Percentiles rank a stretch among this genome's conserved stretches.
Evolutionary conservation across 2,113 vertebrate genomes (phyloP).

Genomic region (Eonycteris spelaea): DNA sequence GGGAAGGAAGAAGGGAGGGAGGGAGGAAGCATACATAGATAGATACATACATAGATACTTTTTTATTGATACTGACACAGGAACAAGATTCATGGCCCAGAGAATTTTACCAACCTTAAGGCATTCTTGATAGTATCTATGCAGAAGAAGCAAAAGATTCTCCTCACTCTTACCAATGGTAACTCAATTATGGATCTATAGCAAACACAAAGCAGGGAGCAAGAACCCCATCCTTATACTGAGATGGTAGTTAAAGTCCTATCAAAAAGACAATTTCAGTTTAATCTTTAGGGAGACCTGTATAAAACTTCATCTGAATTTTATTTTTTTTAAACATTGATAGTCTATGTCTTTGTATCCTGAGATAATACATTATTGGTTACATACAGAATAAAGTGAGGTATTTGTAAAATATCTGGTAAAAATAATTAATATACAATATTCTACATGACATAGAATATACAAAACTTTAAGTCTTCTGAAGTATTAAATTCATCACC

Average conservation of each 20-base stretch:
- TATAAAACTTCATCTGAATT: neutral
- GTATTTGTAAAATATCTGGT: conserved; percentile 74
- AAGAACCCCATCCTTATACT: neutral
- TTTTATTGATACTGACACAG: neutral
- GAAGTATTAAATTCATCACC: conserved; percentile 58
- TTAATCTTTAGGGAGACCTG: neutral
- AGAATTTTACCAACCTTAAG: neutral
- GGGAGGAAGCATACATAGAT: neutral
- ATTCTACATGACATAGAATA: conserved; percentile 73
- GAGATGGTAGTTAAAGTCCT: neutral
- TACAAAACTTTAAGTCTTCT: conserved; percentile 48
- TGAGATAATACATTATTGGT: conserved; percentile 73
- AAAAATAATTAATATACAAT: conserved; percentile 73
- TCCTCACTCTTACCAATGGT: neutral
- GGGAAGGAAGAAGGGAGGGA: neutral
- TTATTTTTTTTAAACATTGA: conserved; percentile 70
- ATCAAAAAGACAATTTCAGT: neutral
- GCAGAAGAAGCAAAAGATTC: neutral
- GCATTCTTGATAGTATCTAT: neutral
- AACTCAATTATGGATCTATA: neutral
- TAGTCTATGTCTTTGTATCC: conserved; percentile 73
- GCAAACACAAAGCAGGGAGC: neutral
- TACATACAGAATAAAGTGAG: conserved; percentile 73
- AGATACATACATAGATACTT: neutral
- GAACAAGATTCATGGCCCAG: neutral